Base-by-base conservation (phyloP, 2,888 invertebrate species). In the Andrena bicolor region DNA sequence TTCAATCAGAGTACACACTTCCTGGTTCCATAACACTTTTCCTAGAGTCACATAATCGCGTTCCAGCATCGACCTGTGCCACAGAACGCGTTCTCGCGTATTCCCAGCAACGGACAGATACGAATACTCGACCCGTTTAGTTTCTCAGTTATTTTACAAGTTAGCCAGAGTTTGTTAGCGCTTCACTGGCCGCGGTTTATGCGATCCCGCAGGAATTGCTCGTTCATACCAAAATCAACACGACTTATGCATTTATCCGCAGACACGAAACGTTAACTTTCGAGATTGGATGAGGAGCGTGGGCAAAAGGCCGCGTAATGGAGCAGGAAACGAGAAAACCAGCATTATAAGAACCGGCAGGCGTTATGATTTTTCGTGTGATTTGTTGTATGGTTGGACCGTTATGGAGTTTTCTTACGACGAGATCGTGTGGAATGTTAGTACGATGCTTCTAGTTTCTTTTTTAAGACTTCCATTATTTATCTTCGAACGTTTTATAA, bases 171-270 rank as follows among this genome's bases (percentile, higher is more conserved):
- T 23, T 26, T 56, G 56, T 56, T 56, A 56, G 56, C 10, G 20
- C 10, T 23, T 26, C 56, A 10, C 56, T 56, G 23, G 23, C 56
- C 56, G 56, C 20, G 56, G 23, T 56, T 56, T 56, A 56, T 10
- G 56, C 56, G 23, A 56, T 56, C 56, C 56, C 56, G 23, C 23
- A 26, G 56, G 56, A 56, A 56, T 56, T 56, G 56, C 56, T 56
- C 56, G 23, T 56, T 56, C 56, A 23, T 56, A 23, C 23, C 23
- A 56, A 56, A 56, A 56, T 56, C 56, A 56, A 56, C 56, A 56
- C 23, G 23, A 56, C 56, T 56, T 23, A 56, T 41, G 41, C 56
- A 56, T 56, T 56, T 56, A 56, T 56, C 56, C 56, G 56, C 56
- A 56, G 23, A 56, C 56, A 56, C 56, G 56, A 56, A 30, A 35